Conservation (phyloP, 2,888 invertebrate species). For the Alcis repandata region DNA sequence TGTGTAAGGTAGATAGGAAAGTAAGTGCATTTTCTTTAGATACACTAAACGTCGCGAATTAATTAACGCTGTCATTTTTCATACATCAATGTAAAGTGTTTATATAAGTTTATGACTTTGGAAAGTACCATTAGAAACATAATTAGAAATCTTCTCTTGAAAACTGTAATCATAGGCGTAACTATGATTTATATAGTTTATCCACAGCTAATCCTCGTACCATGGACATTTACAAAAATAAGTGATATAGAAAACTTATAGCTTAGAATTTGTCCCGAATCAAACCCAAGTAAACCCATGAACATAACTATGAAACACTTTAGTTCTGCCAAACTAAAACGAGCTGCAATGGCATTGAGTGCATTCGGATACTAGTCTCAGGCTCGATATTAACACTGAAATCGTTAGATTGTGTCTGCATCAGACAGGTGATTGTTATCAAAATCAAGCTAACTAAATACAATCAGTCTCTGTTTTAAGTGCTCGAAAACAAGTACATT, state of each 20-base stretch:
- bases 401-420: neutral
- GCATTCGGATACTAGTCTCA: neutral
- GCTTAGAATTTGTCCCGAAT: too few relatives aligned
- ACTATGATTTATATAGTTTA: too few relatives aligned
- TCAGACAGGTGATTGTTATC: neutral
- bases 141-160: too few relatives aligned
- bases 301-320: neutral
- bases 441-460: neutral
- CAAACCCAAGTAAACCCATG: too few relatives aligned
- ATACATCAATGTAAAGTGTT: neutral
- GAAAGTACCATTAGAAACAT: neutral
- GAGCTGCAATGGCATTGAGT: neutral
- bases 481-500: conserved; percentile 18
- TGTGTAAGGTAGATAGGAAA: neutral
- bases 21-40: neutral
- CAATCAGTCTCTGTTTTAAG: conserved; percentile 14
- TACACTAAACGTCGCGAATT: neutral
- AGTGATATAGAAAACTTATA: too few relatives aligned
- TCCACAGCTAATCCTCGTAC: too few relatives aligned
- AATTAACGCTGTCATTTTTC: neutral
- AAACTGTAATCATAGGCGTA: too few relatives aligned
- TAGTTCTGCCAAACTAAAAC: neutral
- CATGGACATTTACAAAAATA: too few relatives aligned
- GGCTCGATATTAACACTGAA: neutral
- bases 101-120: neutral